Base-by-base conservation (phyloP, 2,797 vertebrate species). In the Acanthopagrus latus region DNA sequence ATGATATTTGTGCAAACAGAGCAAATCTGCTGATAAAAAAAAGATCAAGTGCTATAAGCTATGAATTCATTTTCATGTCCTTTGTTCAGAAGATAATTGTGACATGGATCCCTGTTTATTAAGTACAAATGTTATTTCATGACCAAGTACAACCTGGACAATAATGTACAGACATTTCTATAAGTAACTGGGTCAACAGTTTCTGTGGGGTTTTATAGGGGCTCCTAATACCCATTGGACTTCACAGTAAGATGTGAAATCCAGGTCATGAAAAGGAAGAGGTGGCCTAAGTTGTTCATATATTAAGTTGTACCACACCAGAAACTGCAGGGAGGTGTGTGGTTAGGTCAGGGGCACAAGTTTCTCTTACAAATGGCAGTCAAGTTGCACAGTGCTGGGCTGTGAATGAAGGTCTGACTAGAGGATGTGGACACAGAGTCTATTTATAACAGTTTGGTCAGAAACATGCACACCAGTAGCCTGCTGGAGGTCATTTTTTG, bases 201-300 rank as follows among this genome's bases (percentile, higher is more conserved):
- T 77, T 78, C 57, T 64, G 33, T 60, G 3, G 29, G 4, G 38
- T 66, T 47, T 71, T 1, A 54, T 67, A 56, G 47, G 27, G 62
- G 57, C 27, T 71, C 5, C 38, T 64, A 51, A 74, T 69, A 43
- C 29, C 60, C 74, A 76, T 3, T 12, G 27, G 57, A 64, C 41
- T 51, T 63, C 8, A 74, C 71, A 69, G 74, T 27, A 54, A 66
- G 25, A 74, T 18, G 16, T 55, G 64, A 52, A 84, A 86, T 78
- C 52, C 71, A 79, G 86, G 73, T 89, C 86, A 81, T 47, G 52
- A 77, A 63, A 57, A 69, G 44, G 18, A 64, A 79, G 47, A 77
- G 44, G 60, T 48, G 56, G 56, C 33, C 27, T 16, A 54, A 64
- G 46, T 64, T 77, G 59, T 71, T 78, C 18, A 62, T 72, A 23